phyloP scores from a whole-genome alignment of 2,113 vertebrate species.

The Jacana jacana region DNA sequence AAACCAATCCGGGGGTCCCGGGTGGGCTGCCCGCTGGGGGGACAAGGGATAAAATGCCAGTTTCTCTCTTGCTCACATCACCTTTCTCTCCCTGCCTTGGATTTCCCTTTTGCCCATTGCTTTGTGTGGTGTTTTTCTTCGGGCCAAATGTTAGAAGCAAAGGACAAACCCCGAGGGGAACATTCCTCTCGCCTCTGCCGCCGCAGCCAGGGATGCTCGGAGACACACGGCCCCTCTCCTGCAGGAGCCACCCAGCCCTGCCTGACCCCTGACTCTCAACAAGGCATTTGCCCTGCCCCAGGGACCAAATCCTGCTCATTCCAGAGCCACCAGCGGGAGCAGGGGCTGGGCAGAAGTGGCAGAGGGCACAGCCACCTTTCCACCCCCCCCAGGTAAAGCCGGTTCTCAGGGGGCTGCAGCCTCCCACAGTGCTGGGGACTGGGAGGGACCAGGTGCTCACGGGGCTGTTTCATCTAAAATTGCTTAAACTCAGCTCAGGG shows the following conservation, averaged over 20 bases:
- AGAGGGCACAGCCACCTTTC: not conserved
- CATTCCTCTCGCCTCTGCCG: not conserved
- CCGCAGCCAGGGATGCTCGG: too few species aligned
- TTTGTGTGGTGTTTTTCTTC: fast-evolving
- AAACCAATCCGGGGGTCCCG: fast-evolving
- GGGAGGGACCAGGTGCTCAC: not conserved
- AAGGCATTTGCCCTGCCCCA: not conserved
- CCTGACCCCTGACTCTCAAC: not conserved
- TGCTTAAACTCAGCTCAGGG: not conserved
- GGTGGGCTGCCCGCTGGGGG: not conserved
- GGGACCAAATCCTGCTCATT: not conserved
- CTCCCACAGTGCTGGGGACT: fast-evolving
- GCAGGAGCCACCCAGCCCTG: not conserved
- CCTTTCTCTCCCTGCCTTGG: not conserved
- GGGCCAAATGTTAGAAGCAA: fast-evolving
- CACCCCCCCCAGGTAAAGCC: not conserved
- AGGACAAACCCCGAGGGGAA: not conserved
- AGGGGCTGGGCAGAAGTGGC: not conserved
- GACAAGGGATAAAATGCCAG: fast-evolving
- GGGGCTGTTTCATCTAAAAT: not conserved
- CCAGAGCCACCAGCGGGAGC: not conserved
- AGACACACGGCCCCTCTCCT: not conserved
- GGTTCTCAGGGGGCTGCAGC: fast-evolving
- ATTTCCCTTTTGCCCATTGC: not conserved
- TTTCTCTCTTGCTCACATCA: not conserved